These are phyloP conservation scores for Tympanuchus pallidicinctus DNA, from an alignment of 2,113 vertebrate genomes.

Conservation along the genomic window DNA sequence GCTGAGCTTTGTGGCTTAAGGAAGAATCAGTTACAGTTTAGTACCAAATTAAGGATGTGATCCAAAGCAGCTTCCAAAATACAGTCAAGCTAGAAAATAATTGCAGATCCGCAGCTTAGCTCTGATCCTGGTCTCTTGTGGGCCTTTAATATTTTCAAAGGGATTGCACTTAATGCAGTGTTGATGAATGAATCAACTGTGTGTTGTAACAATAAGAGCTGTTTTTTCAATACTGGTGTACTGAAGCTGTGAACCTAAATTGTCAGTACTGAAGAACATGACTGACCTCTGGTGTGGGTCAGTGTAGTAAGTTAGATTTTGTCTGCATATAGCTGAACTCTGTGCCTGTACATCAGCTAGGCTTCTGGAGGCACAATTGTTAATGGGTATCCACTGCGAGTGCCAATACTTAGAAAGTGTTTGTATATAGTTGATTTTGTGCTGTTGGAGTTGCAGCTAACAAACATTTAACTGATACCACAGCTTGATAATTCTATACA, in stretches of 20 bases:
- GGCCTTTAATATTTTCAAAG: not conserved
- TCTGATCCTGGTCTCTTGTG: not conserved
- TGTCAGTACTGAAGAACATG: not conserved
- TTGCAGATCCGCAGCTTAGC: not conserved
- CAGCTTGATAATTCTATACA: not conserved
- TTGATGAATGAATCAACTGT: not conserved
- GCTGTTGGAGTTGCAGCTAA: not conserved
- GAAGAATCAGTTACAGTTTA: not conserved
- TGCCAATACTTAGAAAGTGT: not conserved
- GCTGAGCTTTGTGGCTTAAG: not conserved
- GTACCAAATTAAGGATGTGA: not conserved
- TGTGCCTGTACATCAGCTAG: not conserved
- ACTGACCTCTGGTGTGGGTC: not conserved
- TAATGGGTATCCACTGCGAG: not conserved
- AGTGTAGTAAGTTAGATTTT: not conserved
- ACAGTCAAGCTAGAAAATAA: not conserved
- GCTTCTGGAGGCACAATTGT: not conserved
- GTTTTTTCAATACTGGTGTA: not conserved
- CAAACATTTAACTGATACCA: accelerated
- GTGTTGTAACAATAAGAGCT: not conserved
- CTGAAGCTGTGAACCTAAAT: not conserved
- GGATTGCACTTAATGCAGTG: not conserved
- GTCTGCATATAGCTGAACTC: not conserved
- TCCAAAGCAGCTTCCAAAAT: not conserved
- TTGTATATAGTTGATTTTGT: not conserved